Conservation (phyloP, 2,888 invertebrate species). For the Hesperia comma region DNA sequence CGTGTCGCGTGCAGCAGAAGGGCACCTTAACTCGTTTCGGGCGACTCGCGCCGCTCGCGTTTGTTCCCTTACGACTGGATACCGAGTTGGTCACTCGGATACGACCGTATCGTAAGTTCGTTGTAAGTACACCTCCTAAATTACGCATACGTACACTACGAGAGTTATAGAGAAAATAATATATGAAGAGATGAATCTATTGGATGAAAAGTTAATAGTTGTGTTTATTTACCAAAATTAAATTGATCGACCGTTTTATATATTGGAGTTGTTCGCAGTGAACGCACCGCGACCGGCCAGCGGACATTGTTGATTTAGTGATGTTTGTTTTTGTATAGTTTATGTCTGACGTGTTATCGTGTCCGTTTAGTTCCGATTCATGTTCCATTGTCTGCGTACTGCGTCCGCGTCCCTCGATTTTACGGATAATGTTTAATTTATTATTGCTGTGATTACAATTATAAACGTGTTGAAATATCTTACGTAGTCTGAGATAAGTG, state of each 20-base stretch:
- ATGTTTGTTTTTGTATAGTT: slow-evolving; percentile 73
- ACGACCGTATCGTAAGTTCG: slow-evolving; percentile 72
- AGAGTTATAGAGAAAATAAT: slow-evolving; percentile 79
- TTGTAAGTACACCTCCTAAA: slow-evolving; percentile 76
- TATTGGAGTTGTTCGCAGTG: slow-evolving; percentile 51
- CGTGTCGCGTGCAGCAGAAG: too few species aligned
- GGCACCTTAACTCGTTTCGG: slow-evolving; percentile 42
- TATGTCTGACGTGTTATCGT: slow-evolving; percentile 72
- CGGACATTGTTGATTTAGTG: slow-evolving; percentile 51
- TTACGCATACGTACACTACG: slow-evolving; percentile 72
- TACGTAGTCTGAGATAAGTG: slow-evolving; percentile 67
- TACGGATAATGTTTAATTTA: slow-evolving; percentile 74
- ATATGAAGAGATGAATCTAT: slow-evolving; percentile 81
- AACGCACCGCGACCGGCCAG: slow-evolving; percentile 46
- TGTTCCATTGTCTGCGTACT: slow-evolving; percentile 63
- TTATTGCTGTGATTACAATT: slow-evolving; percentile 81
- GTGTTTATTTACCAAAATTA: slow-evolving; percentile 80
- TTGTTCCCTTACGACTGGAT: slow-evolving; percentile 72
- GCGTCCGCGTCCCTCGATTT: slow-evolving; percentile 66
- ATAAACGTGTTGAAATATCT: slow-evolving; percentile 72
- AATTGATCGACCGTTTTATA: slow-evolving; percentile 67
- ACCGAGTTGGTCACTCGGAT: slow-evolving; percentile 78
- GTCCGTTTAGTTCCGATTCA: slow-evolving; percentile 70
- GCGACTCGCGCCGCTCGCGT: slow-evolving; percentile 55
- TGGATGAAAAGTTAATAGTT: slow-evolving; percentile 75